A percentile compares a stretch with the other conserved stretches of the same genome.
phyloP scores from a whole-genome alignment of 2,888 invertebrate species.

The Drosophila austrosaltans region DNA sequence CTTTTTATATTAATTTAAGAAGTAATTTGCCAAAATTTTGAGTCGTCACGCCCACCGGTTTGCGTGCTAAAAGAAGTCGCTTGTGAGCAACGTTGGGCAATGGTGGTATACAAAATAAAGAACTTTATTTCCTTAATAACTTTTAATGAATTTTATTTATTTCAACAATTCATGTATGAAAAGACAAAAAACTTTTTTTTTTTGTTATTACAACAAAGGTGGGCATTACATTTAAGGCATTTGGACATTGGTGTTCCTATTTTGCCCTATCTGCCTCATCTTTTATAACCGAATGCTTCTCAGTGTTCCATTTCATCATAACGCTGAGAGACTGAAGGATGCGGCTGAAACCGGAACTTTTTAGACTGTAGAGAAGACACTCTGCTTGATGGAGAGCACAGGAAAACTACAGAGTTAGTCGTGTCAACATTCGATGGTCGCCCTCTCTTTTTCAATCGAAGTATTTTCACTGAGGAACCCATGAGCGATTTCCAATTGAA shows the following conservation, averaged over 20 bases:
- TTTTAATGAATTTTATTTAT: too few species aligned
- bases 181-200: conserved; percentile 22
- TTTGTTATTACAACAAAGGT: conserved; percentile 16
- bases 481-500: too few species aligned
- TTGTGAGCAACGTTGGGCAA: too few species aligned
- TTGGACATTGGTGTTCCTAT: conserved; percentile 44
- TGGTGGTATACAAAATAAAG: too few species aligned
- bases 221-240: conserved; percentile 27
- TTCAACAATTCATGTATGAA: too few species aligned
- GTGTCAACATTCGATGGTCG: conserved; percentile 6
- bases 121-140: too few species aligned
- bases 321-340: conserved; percentile 19
- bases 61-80: too few species aligned
- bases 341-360: conserved; percentile 11
- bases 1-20: too few species aligned
- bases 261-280: conserved; percentile 41
- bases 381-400: neutral
- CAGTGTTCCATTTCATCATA: conserved; percentile 44
- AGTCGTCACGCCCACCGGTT: too few species aligned
- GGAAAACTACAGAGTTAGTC: neutral
- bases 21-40: too few species aligned
- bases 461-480: too few species aligned
- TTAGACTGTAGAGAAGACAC: conserved; percentile 7
- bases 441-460: neutral
- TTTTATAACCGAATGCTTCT: conserved; percentile 47